These are phyloP conservation scores for Ethmia dodecea DNA, from an alignment of 2,888 invertebrate genomes.

Conservation along the genomic window DNA sequence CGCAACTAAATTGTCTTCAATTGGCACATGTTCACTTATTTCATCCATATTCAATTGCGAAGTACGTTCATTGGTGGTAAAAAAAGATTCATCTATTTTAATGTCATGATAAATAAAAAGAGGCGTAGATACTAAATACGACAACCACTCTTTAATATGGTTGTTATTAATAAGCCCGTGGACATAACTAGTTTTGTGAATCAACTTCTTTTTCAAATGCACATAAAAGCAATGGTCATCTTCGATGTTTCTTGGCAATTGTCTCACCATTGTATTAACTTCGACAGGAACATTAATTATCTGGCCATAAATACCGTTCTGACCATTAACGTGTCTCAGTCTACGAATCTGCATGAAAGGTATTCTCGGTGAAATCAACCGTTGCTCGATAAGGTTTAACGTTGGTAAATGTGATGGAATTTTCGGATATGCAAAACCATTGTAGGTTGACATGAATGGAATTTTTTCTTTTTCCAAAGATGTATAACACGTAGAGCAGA, in stretches of 20 bases:
- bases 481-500: conserved; percentile 22
- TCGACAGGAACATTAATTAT: conserved; percentile 31
- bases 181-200: conserved; percentile 24
- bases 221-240: conserved; percentile 24
- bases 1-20: conserved; percentile 23
- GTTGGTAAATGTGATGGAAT: conserved; percentile 25
- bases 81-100: conserved; percentile 22
- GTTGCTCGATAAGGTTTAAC: conserved; percentile 22
- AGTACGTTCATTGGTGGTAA: conserved; percentile 17
- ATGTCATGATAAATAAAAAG: conserved; percentile 23
- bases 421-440: conserved; percentile 27
- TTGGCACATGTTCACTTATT: conserved; percentile 23
- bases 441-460: conserved; percentile 20
- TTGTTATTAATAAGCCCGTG: conserved; percentile 21
- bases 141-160: conserved; percentile 24
- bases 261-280: conserved; percentile 27
- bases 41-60: conserved; percentile 20
- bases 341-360: conserved; percentile 32
- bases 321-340: conserved; percentile 26
- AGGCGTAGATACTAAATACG: conserved; percentile 23
- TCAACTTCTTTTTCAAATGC: conserved; percentile 20
- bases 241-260: conserved; percentile 25
- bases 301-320: conserved; percentile 27
- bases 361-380: conserved; percentile 27
- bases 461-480: conserved; percentile 18